phyloP scores from a whole-genome alignment of 2,888 invertebrate species.

The Eristalis pertinax region DNA sequence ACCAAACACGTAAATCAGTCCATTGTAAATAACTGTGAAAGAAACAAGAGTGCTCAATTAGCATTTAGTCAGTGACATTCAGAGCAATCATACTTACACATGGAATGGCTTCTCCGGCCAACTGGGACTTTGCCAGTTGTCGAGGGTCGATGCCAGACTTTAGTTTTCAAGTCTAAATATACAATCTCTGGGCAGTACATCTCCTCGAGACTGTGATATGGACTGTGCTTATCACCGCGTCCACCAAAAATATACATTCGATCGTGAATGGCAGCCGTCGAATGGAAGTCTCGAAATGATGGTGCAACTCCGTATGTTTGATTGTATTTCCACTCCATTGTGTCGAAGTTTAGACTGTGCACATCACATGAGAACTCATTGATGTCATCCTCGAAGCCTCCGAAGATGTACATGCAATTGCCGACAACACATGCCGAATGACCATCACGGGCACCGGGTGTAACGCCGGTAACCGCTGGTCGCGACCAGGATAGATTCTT shows the following conservation, averaged over 20 bases:
- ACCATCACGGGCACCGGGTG: slow-evolving; percentile 93
- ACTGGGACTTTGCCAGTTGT: slow-evolving; percentile 87
- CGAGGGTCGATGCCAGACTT: slow-evolving; percentile 86
- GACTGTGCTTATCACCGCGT: slow-evolving; percentile 87
- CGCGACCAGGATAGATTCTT: slow-evolving; percentile 86
- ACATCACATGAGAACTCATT: slow-evolving; percentile 91
- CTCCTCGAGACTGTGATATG: slow-evolving; percentile 86
- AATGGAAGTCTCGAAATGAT: slow-evolving; percentile 92
- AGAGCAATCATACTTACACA: slow-evolving; percentile 85
- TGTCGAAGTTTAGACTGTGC: slow-evolving; percentile 88
- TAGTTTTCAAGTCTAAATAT: slow-evolving; percentile 87
- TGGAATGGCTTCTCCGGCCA: slow-evolving; percentile 94
- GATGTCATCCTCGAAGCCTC: slow-evolving; percentile 93
- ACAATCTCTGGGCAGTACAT: slow-evolving; percentile 90
- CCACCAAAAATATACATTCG: slow-evolving; percentile 96
- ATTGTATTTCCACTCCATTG: slow-evolving; percentile 87
- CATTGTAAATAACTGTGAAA: slow-evolving; percentile 87
- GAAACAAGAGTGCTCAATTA: not conserved
- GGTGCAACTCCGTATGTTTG: slow-evolving; percentile 86
- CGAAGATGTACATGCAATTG: slow-evolving; percentile 93
- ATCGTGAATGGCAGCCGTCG: slow-evolving; percentile 89
- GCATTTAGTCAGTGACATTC: not conserved
- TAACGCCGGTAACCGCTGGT: slow-evolving; percentile 85
- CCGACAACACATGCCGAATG: slow-evolving; percentile 93
- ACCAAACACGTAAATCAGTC: slow-evolving; percentile 93